A percentile compares a stretch with the other conserved stretches of the same genome.
These are phyloP conservation scores for Halichoerus grypus DNA, from an alignment of 2,113 vertebrate species.

Conservation along the genomic window DNA sequence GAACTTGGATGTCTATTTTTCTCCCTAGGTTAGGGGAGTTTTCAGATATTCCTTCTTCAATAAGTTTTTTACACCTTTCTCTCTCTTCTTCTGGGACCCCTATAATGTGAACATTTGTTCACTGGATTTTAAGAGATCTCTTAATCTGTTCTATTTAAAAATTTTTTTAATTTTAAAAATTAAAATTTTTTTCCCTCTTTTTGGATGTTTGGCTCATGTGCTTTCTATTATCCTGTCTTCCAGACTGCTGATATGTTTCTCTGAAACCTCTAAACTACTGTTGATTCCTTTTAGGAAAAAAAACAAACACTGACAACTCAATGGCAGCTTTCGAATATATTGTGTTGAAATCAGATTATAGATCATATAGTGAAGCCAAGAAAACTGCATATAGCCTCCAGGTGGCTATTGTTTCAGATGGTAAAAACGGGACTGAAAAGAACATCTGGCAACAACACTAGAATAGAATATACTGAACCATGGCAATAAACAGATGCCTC, in stretches of 20 bases:
- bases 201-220: not conserved
- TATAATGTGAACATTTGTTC: not conserved
- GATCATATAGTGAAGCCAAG: not conserved
- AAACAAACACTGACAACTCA: not conserved
- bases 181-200: not conserved
- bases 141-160: not conserved
- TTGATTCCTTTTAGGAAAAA: not conserved
- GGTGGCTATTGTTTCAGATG: conserved; percentile 8
- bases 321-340: not conserved
- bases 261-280: not conserved
- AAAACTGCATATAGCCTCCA: not conserved
- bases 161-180: not conserved
- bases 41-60: not conserved
- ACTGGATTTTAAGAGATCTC: not conserved
- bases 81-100: not conserved
- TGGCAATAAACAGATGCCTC: conserved; percentile 9
- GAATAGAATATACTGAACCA: not conserved
- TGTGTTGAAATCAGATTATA: not conserved
- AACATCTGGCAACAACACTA: not conserved
- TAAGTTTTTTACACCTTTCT: not conserved
- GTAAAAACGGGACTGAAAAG: conserved; percentile 20
- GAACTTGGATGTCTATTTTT: not conserved
- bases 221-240: not conserved
- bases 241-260: not conserved
- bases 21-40: not conserved